Conservation (phyloP, 2,113 vertebrate genomes). For the Scomber colias region DNA sequence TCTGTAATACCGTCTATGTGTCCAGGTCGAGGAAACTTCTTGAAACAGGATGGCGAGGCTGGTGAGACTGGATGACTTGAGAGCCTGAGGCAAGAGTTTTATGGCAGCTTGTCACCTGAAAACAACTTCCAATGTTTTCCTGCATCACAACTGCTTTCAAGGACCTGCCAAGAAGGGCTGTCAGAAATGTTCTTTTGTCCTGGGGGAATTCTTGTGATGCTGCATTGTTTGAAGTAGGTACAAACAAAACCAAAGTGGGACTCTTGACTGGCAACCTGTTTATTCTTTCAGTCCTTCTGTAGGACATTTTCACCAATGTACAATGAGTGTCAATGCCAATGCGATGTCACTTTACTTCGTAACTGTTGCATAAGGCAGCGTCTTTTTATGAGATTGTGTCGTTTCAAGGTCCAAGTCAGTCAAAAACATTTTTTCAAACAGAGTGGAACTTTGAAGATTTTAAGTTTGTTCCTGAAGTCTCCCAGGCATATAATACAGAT, state of each 20-base stretch:
- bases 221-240: slow-evolving; percentile 57
- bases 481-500: not conserved
- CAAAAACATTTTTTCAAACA: not conserved
- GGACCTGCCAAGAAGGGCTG: slow-evolving; percentile 37
- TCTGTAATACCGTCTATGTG: not conserved
- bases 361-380: not conserved
- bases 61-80: not conserved
- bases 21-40: not conserved
- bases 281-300: slow-evolving; percentile 23
- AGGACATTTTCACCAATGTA: slow-evolving; percentile 13
- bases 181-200: slow-evolving; percentile 45
- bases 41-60: slow-evolving; percentile 11
- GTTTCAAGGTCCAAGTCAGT: slow-evolving; percentile 9
- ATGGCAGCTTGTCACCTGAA: slow-evolving; percentile 39
- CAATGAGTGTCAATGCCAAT: not conserved
- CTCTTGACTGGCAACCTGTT: slow-evolving; percentile 42
- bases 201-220: slow-evolving; percentile 42
- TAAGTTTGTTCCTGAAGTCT: not conserved
- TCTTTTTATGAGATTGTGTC: not conserved
- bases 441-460: not conserved
- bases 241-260: slow-evolving; percentile 52
- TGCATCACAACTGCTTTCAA: slow-evolving; percentile 44
- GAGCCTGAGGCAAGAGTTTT: slow-evolving; percentile 24
- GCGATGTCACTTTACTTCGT: not conserved
- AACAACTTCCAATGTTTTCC: slow-evolving; percentile 41